Conservation (phyloP, 2,888 invertebrate species). For the Ferrisia virgata region DNA sequence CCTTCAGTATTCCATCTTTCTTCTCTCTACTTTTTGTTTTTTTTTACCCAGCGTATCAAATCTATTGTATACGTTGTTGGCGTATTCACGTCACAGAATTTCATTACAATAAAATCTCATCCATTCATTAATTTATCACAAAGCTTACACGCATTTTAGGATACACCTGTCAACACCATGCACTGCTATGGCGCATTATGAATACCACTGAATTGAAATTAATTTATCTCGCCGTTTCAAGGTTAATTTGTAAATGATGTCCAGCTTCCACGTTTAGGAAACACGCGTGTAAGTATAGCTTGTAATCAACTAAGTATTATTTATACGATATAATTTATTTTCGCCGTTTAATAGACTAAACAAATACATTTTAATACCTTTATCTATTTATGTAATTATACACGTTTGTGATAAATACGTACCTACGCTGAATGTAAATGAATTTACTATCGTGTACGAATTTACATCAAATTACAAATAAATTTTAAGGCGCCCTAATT, state of each 20-base stretch:
- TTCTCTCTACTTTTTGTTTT: too few species aligned
- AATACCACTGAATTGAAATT: neutral
- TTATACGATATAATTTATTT: neutral
- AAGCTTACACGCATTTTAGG: neutral
- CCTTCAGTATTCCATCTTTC: too few species aligned
- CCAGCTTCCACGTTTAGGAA: neutral
- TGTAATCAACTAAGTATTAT: neutral
- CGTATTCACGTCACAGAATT: too few species aligned
- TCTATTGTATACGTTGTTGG: too few species aligned
- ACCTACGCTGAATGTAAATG: too few species aligned
- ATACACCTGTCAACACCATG: neutral
- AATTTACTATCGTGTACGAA: too few species aligned
- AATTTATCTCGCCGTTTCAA: constrained; percentile 9
- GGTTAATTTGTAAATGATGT: constrained; percentile 18
- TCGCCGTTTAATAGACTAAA: neutral
- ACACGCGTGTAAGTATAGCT: neutral
- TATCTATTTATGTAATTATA: neutral
- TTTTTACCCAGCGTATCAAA: too few species aligned
- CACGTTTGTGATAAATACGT: neutral
- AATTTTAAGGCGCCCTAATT: neutral
- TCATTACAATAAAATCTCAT: neutral
- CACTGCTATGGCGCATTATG: neutral
- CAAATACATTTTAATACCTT: neutral
- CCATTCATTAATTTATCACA: neutral
- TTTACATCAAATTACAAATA: neutral